Base-by-base conservation (phyloP, 2,797 vertebrate genomes). In the Neopelma chrysocephalum region DNA sequence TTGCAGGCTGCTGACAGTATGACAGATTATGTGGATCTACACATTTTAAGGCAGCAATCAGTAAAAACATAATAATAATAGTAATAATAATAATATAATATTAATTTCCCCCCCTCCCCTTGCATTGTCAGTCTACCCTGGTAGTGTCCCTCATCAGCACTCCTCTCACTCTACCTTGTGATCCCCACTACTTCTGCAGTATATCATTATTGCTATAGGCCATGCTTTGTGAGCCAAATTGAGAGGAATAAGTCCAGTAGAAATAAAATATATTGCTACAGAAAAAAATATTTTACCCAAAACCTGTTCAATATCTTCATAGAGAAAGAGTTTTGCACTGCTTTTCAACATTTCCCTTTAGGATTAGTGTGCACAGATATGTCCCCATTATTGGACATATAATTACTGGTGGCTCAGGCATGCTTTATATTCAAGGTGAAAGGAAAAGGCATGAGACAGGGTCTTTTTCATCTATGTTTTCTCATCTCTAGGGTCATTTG, bases 61-160 rank as follows among this genome's bases (percentile, higher is more conserved):
- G 9, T 81, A 64, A 86, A 91, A 87, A 45, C 36, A 26, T 12
- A 1, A 40, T 3, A 25, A 25, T 26, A 40, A 40, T 40, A 40
- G 13, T 40, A 40, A 40, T 40, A 40, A 40, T 40, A 40, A 40
- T 40, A 40, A 40, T n/a, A 40, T 22, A 45, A 75, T 83, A 62
- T 15, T 10, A 26, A 4, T 29, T 22, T 43, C 2, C 4, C n/a
- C 3, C 14, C 40, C 10, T 17, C 9, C 31, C 19, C 23, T 13
- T 0, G 0, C 15, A 20, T 31, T 62, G 32, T 53, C 34, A 32
- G 15, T 4, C 38, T 51, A 0, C 11, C 11, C 6, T 18, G 22
- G 22, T 25, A 45, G 15, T 29, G 11, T 22, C 26, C 45, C 23
- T 80, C 50, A 22, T 14, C 48, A 17, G n/a, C 36, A 47, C 3